Percentiles rank a stretch among this genome's conserved stretches.
Evolutionary conservation across 2,797 vertebrate genomes (phyloP).

Genomic region (Channallabes apus): DNA sequence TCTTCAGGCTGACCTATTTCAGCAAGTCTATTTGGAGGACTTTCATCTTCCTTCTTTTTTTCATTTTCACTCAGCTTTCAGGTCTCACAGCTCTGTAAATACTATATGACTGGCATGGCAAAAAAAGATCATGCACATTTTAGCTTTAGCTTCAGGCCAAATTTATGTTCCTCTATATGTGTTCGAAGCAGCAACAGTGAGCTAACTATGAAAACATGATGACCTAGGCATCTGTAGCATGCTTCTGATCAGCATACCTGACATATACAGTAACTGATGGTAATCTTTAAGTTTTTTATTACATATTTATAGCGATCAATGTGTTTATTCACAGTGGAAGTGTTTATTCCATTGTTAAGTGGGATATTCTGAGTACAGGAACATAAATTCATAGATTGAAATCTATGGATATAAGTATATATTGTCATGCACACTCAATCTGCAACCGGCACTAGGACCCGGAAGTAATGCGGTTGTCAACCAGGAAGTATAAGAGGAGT

Average conservation of each 20-base stretch:
- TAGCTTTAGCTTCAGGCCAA: slow-evolving; percentile 34
- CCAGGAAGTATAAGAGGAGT: too few species aligned
- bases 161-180: slow-evolving; percentile 25
- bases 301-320: not conserved
- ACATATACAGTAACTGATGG: not conserved
- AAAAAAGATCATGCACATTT: slow-evolving; percentile 23
- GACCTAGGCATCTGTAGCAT: not conserved
- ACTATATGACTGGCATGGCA: slow-evolving; percentile 13
- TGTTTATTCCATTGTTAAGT: not conserved
- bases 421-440: too few species aligned
- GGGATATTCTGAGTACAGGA: not conserved
- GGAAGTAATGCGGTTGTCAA: too few species aligned
- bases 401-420: not conserved
- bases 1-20: slow-evolving; percentile 35
- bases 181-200: slow-evolving; percentile 12
- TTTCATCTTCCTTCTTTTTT: slow-evolving; percentile 5
- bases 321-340: not conserved
- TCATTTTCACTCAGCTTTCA: slow-evolving; percentile 15
- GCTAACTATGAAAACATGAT: slow-evolving; percentile 19
- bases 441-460: too few species aligned
- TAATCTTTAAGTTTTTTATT: not conserved
- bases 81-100: slow-evolving; percentile 28
- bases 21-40: slow-evolving; percentile 28
- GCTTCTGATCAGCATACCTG: not conserved
- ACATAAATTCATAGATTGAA: not conserved